Evolutionary conservation across 2,797 vertebrate species (phyloP).

Genomic region (Enteromius afrohamiltoni): DNA sequence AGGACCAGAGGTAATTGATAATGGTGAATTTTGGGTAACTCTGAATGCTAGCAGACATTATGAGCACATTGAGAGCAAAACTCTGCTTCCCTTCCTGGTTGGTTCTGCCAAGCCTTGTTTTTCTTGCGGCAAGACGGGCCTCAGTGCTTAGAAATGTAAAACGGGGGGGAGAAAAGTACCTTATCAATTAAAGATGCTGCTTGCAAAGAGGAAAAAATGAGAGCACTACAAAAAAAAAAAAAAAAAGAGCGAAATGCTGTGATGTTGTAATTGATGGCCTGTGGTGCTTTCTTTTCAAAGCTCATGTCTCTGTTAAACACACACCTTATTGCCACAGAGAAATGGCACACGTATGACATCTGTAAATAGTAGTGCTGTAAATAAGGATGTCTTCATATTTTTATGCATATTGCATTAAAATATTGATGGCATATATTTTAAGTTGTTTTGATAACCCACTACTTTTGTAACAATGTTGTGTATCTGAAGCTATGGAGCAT

Average conservation of each 20-base stretch:
- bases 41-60: not conserved
- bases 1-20: too few species aligned
- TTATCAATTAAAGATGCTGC: conserved; percentile 53
- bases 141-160: conserved; percentile 47
- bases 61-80: not conserved
- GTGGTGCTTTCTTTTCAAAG: conserved; percentile 23
- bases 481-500: conserved; percentile 85
- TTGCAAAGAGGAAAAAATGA: conserved; percentile 6
- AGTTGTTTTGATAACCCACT: not conserved
- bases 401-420: too few species aligned
- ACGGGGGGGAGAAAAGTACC: conserved; percentile 12
- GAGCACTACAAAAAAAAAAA: not conserved
- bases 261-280: conserved; percentile 40
- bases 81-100: not conserved
- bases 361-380: conserved; percentile 26
- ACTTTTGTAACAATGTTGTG: not conserved
- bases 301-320: conserved; percentile 8
- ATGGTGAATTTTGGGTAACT: not conserved
- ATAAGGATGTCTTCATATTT: not conserved
- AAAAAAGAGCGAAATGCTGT: not conserved
- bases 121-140: conserved; percentile 1
- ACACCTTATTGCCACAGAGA: not conserved
- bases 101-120: conserved; percentile 10
- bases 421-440: not conserved
- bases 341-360: not conserved